Base-by-base conservation (phyloP, 2,888 invertebrate genomes). In the Aquatica leii region DNA sequence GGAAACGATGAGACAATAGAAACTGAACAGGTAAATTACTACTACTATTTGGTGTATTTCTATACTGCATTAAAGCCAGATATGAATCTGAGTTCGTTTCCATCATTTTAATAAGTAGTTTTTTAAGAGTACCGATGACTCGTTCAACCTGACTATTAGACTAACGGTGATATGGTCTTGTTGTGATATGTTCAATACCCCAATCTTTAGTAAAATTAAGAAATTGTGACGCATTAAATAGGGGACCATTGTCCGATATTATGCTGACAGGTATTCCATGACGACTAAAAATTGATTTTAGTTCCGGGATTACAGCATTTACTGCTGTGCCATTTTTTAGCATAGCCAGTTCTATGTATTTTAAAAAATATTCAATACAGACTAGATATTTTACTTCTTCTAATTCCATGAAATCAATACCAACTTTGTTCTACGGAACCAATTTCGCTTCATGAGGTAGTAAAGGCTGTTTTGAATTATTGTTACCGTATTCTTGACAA, bases 401-500 rank as follows among this genome's bases (percentile, higher is more conserved):
- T 41, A 41, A 15, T 41, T 12, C 17, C 41, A 15, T 41, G 14
- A 41, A 41, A 41, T 41, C 41, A 41, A 41, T 41, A 41, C 41
- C 14, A 41, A 41, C 41, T 41, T 41, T 41, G 14, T 41, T 14
- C 15, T 14, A 41, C 3, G 41, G 15, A 41, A 41, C 14, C 14
- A 41, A 48, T 48, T 48, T 48, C 4, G 18, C 20, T 48, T 48
- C 48, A 48, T 21, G 48, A n/a, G 18, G 18, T 21, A 48, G 21
- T 48, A 48, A 48, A 48, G 9, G 9, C 48, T 48, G 48, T 21
- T 48, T 48, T 18, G 9, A 18, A 48, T 48, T 48, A 48, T 48
- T 48, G 48, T 48, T 48, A 20, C 48, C 11, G 21, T 48, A 48
- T 48, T 48, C 21, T 48, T 48, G 48, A 48, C 21, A 48, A 48